phyloP scores from a whole-genome alignment of 1,140 invertebrate genomes.

The Orius laevigatus region DNA sequence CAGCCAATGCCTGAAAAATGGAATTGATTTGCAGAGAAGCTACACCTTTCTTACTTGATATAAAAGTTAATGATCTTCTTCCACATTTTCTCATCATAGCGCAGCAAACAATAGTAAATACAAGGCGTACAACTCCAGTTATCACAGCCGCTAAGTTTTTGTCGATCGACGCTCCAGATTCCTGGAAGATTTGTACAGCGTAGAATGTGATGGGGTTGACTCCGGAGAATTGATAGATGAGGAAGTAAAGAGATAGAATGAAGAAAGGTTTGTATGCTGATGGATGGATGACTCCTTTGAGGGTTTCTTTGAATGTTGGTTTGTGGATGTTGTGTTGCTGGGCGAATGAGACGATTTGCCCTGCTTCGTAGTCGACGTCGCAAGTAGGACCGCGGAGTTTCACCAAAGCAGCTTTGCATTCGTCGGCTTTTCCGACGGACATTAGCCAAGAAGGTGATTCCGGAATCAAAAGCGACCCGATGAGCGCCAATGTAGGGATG shows the following conservation, averaged over 20 bases:
- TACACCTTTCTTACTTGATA: constrained; percentile 33
- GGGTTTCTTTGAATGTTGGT: constrained; percentile 28
- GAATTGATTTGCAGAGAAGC: not conserved
- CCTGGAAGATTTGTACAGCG: constrained; percentile 53
- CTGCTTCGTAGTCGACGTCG: constrained; percentile 42
- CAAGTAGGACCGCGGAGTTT: constrained; percentile 40
- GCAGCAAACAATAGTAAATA: constrained; percentile 43
- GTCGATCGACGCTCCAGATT: constrained; percentile 40
- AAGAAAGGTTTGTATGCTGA: constrained; percentile 46
- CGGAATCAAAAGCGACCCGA: constrained; percentile 44
- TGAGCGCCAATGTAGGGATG: constrained; percentile 37
- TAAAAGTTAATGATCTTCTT: constrained; percentile 45
- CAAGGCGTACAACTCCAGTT: constrained; percentile 42
- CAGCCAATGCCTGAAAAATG: constrained; percentile 37
- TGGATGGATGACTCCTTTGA: constrained; percentile 37
- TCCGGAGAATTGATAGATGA: constrained; percentile 57
- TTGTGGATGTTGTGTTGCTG: constrained; percentile 38
- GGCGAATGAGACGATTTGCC: constrained; percentile 41
- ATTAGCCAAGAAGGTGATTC: constrained; percentile 56
- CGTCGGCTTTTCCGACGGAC: constrained; percentile 39
- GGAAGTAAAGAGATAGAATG: constrained; percentile 45
- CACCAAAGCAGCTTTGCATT: constrained; percentile 38
- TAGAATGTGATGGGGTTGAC: constrained; percentile 66
- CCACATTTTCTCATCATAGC: constrained; percentile 42
- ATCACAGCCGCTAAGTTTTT: constrained; percentile 47